Base-by-base conservation (phyloP, 1,140 invertebrate species). In the Caenorhabditis inopinata region DNA sequence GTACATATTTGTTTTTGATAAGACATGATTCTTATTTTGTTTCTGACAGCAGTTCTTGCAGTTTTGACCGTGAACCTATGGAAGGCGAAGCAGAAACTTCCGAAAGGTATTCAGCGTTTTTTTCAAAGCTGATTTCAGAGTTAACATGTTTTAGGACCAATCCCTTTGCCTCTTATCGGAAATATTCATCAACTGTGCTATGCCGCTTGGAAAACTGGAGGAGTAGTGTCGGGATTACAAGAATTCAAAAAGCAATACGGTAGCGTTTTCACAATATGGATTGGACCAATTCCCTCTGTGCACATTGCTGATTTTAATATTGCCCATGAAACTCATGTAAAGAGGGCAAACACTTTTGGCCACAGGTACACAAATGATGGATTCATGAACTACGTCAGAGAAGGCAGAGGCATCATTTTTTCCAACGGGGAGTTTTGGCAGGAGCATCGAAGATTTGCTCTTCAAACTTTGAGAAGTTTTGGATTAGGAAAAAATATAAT, bases 401-500 rank as follows among this genome's bases (percentile, higher is more conserved):
- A 73, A 29, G 53, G 53, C 6, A 81, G 45, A 29, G 81, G 81
- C 11, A 42, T 82, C 16, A 73, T 82, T 32, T 32, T 27, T 0
- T 80, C 81, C 1, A 58, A 76, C 53, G 81, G 81, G 5, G 47
- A 48, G 18, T 23, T 25, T n/a, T 82, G 81, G 81, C 1, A n/a
- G 45, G 81, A 82, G 53, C 81, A 82, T 16, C 7, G 81, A 29
- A 32, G 78, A 16, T 82, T 82, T 32, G 49, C 81, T 11, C 51
- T 82, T 14, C 35, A 75, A 5, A 77, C 76, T 45, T 47, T 82
- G 38, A 81, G 81, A 53, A 76, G 81, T 47, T 82, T 82, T 47
- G 81, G 81, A 29, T n/a, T 82, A 5, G 81, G 81, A 16, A 79
- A 49, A 23, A 82, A 82, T 25, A 58, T 82, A 29, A 82, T 82